Evolutionary conservation across 2,113 vertebrate species (phyloP), one percentile per base, ranked within the genome.

Genomic region (Macrotus californicus): DNA sequence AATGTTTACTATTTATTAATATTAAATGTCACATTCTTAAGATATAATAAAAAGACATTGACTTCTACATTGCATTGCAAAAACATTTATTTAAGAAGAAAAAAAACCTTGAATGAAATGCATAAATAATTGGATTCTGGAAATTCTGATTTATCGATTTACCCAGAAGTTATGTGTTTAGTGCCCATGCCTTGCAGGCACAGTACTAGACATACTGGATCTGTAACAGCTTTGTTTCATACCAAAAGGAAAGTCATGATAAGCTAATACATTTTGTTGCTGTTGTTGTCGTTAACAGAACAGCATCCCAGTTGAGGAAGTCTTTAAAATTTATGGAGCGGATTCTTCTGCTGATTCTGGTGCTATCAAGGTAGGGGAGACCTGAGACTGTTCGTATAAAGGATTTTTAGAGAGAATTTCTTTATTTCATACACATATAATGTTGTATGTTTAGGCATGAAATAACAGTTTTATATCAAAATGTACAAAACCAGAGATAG

Each of bases 281-380:
- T 95, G 29, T 94, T 87, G 13, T 95, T 89, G 15, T 89, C 95
- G 10, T 97, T 96, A 96, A 95, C 97, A 99, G 99, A 98, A 98
- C 81, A 99, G 95, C 75, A 97, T 99, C 39, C 98, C 99, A 29
- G 54, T 99, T 96, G 98, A 99, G 93, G 98, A 99, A 66, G 98
- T 99, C 89, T 96, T 99, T 96, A 96, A 98, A 94, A 98, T 99
- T 94, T 99, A 99, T 93, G 98, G 94, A 21, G 98, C 96, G 89
- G 98, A 97, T 92, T 97, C 98, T 56, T 98, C 98, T 93, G 81
- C 97, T 76, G 95, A 85, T 84, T 79, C 95, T 92, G 61, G 31
- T 46, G 41, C 67, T 73, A 39, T 73, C 31, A 97, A 97, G 97
- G 97, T 97, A 96, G 46, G 96, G 73, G 41, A 73, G 86, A 41